Evolutionary conservation across 1,140 invertebrate genomes (phyloP).

Genomic region (Diachasma alloeum): DNA sequence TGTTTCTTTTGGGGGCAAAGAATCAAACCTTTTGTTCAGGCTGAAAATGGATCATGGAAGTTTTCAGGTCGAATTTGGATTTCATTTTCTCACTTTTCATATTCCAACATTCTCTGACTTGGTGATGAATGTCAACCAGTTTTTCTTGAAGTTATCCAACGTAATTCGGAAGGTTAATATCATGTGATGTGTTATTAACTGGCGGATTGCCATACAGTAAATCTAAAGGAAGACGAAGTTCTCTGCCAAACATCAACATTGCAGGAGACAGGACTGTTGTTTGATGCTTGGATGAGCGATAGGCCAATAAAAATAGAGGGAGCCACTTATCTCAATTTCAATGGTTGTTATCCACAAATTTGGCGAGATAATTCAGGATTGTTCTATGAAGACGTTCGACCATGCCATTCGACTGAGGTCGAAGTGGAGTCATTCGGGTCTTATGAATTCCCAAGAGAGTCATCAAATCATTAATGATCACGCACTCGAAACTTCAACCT

Average conservation of each 20-base stretch:
- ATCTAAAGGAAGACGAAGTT: conserved; percentile 3
- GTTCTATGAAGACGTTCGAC: too few relatives aligned
- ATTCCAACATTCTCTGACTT: background rate
- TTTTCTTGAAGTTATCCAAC: background rate
- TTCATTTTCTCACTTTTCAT: conserved; percentile 18
- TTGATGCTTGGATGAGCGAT: conserved; percentile 19
- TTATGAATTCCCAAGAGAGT: too few relatives aligned
- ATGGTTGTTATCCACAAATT: too few relatives aligned
- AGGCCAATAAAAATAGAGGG: conserved; percentile 16
- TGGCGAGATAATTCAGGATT: too few relatives aligned
- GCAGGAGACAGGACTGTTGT: conserved; percentile 10
- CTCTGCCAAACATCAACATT: background rate
- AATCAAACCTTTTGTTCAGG: background rate
- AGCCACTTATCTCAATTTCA: too few relatives aligned
- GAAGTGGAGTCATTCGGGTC: too few relatives aligned
- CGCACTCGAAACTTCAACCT: too few relatives aligned
- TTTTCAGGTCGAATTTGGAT: conserved; percentile 16
- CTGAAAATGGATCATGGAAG: conserved; percentile 13
- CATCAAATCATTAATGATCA: too few relatives aligned
- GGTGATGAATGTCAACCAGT: too few relatives aligned
- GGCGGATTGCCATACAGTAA: background rate
- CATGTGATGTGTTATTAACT: background rate
- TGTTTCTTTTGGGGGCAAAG: too few relatives aligned
- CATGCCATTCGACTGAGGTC: too few relatives aligned
- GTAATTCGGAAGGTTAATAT: background rate